These are phyloP conservation scores for Channa maculata DNA, from an alignment of 2,113 vertebrate species.

Conservation along the genomic window DNA sequence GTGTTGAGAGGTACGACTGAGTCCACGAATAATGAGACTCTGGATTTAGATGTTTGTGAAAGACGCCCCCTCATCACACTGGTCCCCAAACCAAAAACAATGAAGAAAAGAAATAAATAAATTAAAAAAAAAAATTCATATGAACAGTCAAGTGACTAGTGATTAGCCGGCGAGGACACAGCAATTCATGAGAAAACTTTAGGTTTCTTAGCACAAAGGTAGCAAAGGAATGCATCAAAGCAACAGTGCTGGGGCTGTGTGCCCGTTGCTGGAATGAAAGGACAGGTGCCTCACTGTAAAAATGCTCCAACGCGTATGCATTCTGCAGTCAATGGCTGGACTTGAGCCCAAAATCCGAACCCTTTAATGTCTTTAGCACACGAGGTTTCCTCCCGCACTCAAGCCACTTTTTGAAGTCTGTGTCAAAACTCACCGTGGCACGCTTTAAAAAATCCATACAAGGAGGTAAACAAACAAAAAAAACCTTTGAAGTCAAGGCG, in stretches of 20 bases:
- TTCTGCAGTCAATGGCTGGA: constrained; percentile 68
- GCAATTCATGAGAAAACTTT: constrained; percentile 63
- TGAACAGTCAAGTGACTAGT: constrained; percentile 58
- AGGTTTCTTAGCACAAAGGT: constrained; percentile 72
- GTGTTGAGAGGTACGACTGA: constrained; percentile 42
- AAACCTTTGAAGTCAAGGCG: constrained; percentile 73
- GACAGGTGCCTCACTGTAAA: constrained; percentile 62
- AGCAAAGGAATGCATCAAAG: constrained; percentile 77
- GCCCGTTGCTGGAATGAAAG: constrained; percentile 71
- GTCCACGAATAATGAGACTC: constrained; percentile 58
- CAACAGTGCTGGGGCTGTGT: constrained; percentile 51
- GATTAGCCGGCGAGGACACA: constrained; percentile 66
- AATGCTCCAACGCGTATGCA: constrained; percentile 62
- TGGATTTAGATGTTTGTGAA: constrained; percentile 49
- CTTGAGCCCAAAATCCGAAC: constrained; percentile 62
- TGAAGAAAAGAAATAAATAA: not conserved
- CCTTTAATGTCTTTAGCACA: constrained; percentile 75
- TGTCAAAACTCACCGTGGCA: constrained; percentile 73
- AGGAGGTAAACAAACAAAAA: constrained; percentile 75
- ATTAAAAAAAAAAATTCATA: constrained; percentile 32
- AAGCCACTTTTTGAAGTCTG: constrained; percentile 74
- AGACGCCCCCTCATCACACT: constrained; percentile 28
- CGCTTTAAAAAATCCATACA: constrained; percentile 71
- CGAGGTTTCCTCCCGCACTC: constrained; percentile 69
- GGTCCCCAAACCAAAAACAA: not conserved